phyloP scores from a whole-genome alignment of 2,888 invertebrate genomes.

The Aplocera efformata region DNA sequence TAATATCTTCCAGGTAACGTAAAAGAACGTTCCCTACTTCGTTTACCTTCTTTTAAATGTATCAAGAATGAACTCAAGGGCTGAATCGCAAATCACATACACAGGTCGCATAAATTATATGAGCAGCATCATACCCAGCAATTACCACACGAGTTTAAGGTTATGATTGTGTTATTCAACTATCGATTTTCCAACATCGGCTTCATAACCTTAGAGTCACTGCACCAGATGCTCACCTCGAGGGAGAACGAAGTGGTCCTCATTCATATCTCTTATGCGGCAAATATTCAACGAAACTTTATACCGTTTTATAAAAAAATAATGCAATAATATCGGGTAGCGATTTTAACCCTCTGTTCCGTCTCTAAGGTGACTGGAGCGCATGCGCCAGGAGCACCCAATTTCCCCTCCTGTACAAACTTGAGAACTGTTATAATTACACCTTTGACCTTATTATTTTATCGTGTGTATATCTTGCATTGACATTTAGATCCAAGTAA shows the following conservation, averaged over 20 bases:
- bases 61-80: no score
- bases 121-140: constrained; percentile 1
- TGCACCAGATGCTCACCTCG: constrained; percentile 82
- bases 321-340: constrained; percentile 26
- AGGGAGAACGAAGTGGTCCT: constrained; percentile 91
- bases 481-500: constrained; percentile 8
- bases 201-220: constrained; percentile 34
- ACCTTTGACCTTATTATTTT: constrained; percentile 32
- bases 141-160: constrained; percentile 39
- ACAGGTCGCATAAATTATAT: not conserved
- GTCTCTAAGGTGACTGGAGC: constrained; percentile 28
- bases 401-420: constrained; percentile 36
- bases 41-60: no score
- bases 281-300: constrained; percentile 60
- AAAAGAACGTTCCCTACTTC: no score
- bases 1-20: not conserved
- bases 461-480: constrained; percentile 6
- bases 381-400: constrained; percentile 45
- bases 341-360: constrained; percentile 23
- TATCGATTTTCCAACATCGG: constrained; percentile 61
- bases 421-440: constrained; percentile 34
- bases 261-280: constrained; percentile 88
- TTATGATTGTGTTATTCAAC: constrained; percentile 69
- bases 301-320: constrained; percentile 33
- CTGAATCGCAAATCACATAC: not conserved